These are phyloP conservation scores for Dromius quadrimaculatus DNA, from an alignment of 2,888 invertebrate species.

Conservation along the genomic window DNA sequence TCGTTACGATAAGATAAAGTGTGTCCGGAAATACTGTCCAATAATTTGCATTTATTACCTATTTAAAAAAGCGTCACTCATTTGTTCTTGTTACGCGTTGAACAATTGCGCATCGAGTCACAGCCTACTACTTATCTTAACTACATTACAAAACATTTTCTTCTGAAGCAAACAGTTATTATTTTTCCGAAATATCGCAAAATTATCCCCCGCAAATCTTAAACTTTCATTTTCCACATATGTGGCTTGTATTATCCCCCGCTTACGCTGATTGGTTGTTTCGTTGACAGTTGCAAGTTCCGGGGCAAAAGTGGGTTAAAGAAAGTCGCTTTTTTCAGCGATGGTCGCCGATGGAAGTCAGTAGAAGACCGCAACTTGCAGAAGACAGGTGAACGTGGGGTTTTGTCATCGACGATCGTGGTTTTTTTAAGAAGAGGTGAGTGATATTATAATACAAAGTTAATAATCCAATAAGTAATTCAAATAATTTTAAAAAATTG, in stretches of 20 bases:
- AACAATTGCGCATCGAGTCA: constrained; percentile 1
- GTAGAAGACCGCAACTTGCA: constrained; percentile 6
- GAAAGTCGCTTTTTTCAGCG: constrained; percentile 49
- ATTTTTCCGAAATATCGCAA: not conserved
- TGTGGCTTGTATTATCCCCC: constrained; percentile 19
- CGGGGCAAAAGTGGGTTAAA: constrained; percentile 45
- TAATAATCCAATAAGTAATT: no score
- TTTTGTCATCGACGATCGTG: not conserved
- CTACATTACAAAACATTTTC: no score
- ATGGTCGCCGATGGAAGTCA: constrained; percentile 20
- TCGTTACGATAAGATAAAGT: not conserved
- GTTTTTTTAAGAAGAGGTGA: not conserved
- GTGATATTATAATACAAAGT: no score
- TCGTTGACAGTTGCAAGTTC: constrained; percentile 14
- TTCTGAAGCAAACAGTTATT: no score
- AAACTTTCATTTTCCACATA: constrained; percentile 35
- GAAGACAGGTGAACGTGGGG: constrained; percentile 9
- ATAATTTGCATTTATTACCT: not conserved
- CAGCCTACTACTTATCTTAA: not conserved
- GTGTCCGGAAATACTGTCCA: not conserved
- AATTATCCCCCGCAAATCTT: not conserved
- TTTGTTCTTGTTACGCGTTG: not conserved
- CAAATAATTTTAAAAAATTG: no score
- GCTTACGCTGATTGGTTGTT: constrained; percentile 11
- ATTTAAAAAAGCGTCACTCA: not conserved